Conservation (phyloP, 2,888 invertebrate species). For the Brachylomia viminalis region DNA sequence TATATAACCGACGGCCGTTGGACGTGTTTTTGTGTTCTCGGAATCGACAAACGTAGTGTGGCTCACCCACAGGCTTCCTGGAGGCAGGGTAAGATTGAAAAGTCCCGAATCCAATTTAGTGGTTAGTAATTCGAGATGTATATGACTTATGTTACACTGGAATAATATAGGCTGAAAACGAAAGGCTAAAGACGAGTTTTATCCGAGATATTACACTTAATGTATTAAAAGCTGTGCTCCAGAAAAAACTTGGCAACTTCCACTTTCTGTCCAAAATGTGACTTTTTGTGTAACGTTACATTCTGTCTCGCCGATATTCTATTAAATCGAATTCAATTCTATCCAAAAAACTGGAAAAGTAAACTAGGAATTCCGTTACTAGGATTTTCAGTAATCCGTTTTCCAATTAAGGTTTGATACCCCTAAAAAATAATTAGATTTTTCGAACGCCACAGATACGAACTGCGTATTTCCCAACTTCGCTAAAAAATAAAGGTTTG, state of each 20-base stretch:
- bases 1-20: too few species aligned
- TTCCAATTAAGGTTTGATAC: slow-evolving; percentile 52
- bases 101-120: neutral
- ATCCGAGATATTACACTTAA: neutral
- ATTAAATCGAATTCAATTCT: slow-evolving; percentile 6
- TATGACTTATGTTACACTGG: neutral
- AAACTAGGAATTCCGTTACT: slow-evolving; percentile 31
- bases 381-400: slow-evolving; percentile 54
- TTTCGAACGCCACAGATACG: slow-evolving; percentile 18
- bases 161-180: neutral
- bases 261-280: neutral
- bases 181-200: neutral
- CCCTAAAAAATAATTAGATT: slow-evolving; percentile 46
- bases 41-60: neutral
- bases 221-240: neutral
- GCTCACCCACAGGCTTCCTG: neutral
- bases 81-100: neutral
- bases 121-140: too few species aligned
- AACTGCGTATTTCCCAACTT: slow-evolving; percentile 20
- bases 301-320: neutral
- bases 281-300: neutral
- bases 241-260: neutral
- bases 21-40: neutral
- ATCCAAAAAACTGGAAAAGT: neutral
- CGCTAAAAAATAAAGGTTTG: slow-evolving; percentile 24